phyloP scores from a whole-genome alignment of 2,113 vertebrate species.

The Furnarius figulus region DNA sequence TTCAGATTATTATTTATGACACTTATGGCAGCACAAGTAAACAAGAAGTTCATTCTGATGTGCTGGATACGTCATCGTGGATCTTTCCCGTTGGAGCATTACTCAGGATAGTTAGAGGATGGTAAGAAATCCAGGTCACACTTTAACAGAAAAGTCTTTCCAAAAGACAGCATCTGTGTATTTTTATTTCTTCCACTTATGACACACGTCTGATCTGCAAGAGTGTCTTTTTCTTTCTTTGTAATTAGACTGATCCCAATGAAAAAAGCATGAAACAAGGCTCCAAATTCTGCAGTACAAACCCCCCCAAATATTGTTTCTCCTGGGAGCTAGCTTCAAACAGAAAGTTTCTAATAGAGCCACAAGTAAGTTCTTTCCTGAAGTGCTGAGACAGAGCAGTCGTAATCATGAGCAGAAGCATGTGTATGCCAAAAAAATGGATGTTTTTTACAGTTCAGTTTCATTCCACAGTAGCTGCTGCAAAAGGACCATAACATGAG shows the following conservation, averaged over 20 bases:
- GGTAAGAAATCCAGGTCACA: conserved; percentile 73
- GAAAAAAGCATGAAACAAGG: not conserved
- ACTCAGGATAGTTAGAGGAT: conserved; percentile 81
- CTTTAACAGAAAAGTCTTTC: conserved; percentile 7
- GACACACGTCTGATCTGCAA: not conserved
- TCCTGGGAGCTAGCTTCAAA: not conserved
- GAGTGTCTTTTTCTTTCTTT: not conserved
- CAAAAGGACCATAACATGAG: not conserved
- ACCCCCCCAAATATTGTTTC: not conserved
- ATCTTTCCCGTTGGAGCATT: conserved; percentile 71
- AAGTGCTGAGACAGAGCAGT: not conserved
- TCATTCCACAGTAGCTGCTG: not conserved
- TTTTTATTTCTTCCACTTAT: conserved; percentile 6
- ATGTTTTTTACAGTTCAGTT: not conserved
- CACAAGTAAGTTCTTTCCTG: not conserved
- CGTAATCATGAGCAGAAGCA: not conserved
- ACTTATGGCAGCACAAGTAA: conserved; percentile 71
- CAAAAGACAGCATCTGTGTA: not conserved
- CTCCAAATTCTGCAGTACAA: not conserved
- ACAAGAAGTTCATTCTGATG: conserved; percentile 74
- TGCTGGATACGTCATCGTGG: conserved; percentile 75
- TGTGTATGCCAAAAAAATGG: not conserved
- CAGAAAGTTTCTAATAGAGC: not conserved
- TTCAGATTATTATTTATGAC: conserved; percentile 81
- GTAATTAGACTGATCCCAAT: not conserved